Evolutionary conservation across 2,888 invertebrate genomes (phyloP), one percentile per base, ranked within the genome.

Genomic region (Biston betularia): DNA sequence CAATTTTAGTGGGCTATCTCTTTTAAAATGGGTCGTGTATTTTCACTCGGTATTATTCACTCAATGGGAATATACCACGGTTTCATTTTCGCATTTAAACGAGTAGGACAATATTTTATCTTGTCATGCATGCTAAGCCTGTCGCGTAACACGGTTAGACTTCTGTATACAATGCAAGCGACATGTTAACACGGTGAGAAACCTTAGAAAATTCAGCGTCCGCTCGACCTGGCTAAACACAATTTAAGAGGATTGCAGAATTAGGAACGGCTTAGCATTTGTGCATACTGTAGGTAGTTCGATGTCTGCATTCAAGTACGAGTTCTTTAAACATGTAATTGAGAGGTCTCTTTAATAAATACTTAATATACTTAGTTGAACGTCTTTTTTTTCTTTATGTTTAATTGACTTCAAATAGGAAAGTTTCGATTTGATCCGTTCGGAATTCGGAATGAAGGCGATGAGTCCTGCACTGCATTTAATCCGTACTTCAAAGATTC

Each of bases 221-320:
- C 52, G 52, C 50, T 54, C 42, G 63, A 46, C 57, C 50, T 42
- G 53, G 63, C 66, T 69, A 63, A 72, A 65, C 68, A 58, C 62
- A 58, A 52, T 59, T 66, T 68, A 69, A 67, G 70, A 66, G 72
- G 72, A 73, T 73, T 69, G 60, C 40, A 55, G 65, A 70, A 70
- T 74, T 74, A 63, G 68, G 66, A 68, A 42, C 69, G 44, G 66
- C 71, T 74, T 74, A 69, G 34, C 57, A 61, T 64, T 58, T 52
- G 50, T 56, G 54, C 58, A 46, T 24, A 38, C 38, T 38, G 38
- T 38, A 33, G 44, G 10, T 53, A 24, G 54, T 40, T 38, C 10
- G 38, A 53, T n/a, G 38, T 42, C 55, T 44, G 58, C 53, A 66
- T 45, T 33, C 33, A 33, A n/a, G 9, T 48, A 42, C 6, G 38